These are phyloP conservation scores for Platanista minor DNA, from an alignment of 2,113 vertebrate species.

Conservation along the genomic window DNA sequence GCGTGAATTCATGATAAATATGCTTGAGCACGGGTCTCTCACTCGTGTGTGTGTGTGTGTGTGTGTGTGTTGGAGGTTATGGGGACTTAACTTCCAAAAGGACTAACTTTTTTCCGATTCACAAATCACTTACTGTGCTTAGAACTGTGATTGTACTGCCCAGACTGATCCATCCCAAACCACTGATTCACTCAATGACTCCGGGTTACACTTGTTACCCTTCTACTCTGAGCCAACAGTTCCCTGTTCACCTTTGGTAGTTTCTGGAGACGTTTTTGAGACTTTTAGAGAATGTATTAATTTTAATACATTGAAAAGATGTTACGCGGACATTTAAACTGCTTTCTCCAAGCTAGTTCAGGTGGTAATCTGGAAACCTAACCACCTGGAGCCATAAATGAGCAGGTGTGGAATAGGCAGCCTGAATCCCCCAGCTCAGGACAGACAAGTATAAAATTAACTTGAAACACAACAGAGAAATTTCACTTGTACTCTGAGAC, in stretches of 20 bases:
- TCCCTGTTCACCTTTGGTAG: neutral
- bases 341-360: neutral
- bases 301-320: constrained; percentile 28
- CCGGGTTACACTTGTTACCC: constrained; percentile 28
- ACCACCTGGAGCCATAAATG: neutral
- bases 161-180: constrained; percentile 57
- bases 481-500: neutral
- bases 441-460: neutral
- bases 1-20: neutral
- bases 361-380: neutral
- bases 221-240: constrained; percentile 23
- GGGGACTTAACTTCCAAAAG: neutral
- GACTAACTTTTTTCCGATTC: neutral
- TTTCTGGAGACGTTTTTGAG: constrained; percentile 51
- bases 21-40: neutral
- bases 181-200: constrained; percentile 43
- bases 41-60: neutral
- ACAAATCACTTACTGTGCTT: constrained; percentile 67
- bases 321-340: neutral
- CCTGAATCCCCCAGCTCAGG: neutral
- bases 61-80: constrained; percentile 37
- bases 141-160: constrained; percentile 8
- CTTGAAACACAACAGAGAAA: neutral
- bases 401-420: neutral
- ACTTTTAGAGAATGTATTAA: neutral